Evolutionary conservation across 2,797 vertebrate species (phyloP).

Genomic region (Sebastes trivittatus): DNA sequence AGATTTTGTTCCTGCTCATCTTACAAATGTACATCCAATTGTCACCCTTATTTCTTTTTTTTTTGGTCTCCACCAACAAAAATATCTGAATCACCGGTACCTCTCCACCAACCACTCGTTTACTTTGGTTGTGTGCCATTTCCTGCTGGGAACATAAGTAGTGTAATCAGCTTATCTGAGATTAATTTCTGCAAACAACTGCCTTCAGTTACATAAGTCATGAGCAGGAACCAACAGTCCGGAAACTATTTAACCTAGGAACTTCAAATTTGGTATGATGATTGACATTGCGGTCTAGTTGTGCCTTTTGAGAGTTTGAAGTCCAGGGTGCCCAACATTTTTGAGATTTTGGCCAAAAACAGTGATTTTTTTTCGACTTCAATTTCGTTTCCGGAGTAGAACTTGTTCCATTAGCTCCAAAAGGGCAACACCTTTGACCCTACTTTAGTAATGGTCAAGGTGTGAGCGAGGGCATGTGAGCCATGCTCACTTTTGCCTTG

Average conservation of each 20-base stretch:
- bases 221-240: not conserved
- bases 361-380: too few species aligned
- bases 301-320: too few species aligned
- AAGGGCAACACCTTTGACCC: too few species aligned
- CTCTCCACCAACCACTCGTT: not conserved
- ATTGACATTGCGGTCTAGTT: too few species aligned
- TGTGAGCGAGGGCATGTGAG: accelerated
- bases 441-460: accelerated
- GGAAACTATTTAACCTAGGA: too few species aligned
- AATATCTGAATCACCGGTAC: not conserved
- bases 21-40: not conserved
- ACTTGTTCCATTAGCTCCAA: too few species aligned
- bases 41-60: not conserved
- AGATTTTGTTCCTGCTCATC: too few species aligned
- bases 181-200: not conserved
- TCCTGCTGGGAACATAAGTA: not conserved
- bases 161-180: slow-evolving; percentile 4
- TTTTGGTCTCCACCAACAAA: not conserved
- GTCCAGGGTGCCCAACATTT: too few species aligned
- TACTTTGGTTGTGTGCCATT: not conserved
- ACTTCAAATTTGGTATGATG: too few species aligned
- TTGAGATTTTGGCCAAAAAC: too few species aligned
- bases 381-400: too few species aligned
- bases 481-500: too few species aligned
- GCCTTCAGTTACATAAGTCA: not conserved